Base-by-base conservation (phyloP, 2,797 vertebrate species). In the Anabas testudineus region DNA sequence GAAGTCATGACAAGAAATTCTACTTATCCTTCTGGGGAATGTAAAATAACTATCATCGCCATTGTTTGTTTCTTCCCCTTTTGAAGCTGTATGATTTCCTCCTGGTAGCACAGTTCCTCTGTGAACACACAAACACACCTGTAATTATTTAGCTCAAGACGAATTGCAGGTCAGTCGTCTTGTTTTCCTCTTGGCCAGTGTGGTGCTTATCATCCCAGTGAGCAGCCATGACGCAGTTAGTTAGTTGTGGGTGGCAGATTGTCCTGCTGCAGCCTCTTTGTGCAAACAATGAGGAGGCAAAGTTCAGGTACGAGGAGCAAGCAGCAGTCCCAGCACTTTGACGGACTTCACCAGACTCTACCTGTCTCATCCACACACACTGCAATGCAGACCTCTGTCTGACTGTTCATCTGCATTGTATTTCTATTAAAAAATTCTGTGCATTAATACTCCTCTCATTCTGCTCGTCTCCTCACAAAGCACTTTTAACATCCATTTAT, bases 341-440 rank as follows among this genome's bases (percentile, higher is more conserved):
- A 87, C 76, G 73, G 60, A 74, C 69, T 67, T 80, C 73, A 80
- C 91, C 66, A 71, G 68, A 78, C 52, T 85, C 74, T 51, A 76
- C 72, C 70, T 65, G 60, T 87, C 81, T 76, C 70, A 16, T 34
- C 19, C 79, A 65, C 71, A 85, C 68, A 72, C 74, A 56, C 91
- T 92, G 89, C 87, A 92, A 82, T 91, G 88, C 90, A 92, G 88
- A n/a, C n/a, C n/a, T n/a, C n/a, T 72, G 71, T 87, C 36, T 59
- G 42, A 74, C 65, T 76, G 15, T 60, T 88, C 56, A 79, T 88
- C 82, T 88, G 82, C 81, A 86, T 72, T 76, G 46, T 51, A 51
- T 80, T 60, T 84, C 39, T 16, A 76, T 48, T 66, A 12, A 79
- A 69, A 12, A 79, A 69, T 32, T 54, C 42, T 58, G 14, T 55